Percentiles rank a stretch among this genome's conserved stretches.
Evolutionary conservation across 1,140 invertebrate genomes (phyloP).

Genomic region (Trichonephila inaurata): DNA sequence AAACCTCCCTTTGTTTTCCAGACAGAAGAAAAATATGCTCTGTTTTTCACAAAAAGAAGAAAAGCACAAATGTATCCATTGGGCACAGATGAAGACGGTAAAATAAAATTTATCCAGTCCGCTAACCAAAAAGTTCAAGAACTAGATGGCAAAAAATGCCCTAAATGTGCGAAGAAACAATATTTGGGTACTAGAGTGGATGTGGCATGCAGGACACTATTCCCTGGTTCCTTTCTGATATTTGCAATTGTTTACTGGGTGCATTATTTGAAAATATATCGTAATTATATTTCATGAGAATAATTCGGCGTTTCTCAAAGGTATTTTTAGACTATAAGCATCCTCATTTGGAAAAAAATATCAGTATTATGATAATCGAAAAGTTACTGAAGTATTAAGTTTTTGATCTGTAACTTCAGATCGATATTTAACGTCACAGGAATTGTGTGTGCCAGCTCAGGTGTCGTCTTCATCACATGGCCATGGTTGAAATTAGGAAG

Average conservation of each 20-base stretch:
- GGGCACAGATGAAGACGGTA: background rate
- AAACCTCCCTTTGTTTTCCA: background rate
- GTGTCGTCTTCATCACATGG: too few relatives aligned
- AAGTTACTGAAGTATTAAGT: too few relatives aligned
- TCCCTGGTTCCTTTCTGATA: slow-evolving; percentile 8
- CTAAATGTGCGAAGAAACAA: background rate
- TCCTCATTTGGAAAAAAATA: too few relatives aligned
- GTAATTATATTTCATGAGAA: background rate
- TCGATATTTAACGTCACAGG: too few relatives aligned
- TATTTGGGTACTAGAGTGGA: background rate
- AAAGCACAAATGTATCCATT: background rate
- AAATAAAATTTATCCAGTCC: background rate
- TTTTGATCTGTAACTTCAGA: too few relatives aligned
- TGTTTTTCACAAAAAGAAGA: background rate
- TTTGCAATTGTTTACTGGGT: slow-evolving; percentile 39
- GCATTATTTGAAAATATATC: slow-evolving; percentile 47
- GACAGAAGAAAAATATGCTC: background rate
- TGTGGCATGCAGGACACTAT: background rate
- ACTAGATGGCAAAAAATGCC: background rate
- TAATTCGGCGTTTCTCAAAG: background rate
- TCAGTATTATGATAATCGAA: too few relatives aligned
- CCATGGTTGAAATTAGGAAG: too few relatives aligned
- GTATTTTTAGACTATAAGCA: too few relatives aligned
- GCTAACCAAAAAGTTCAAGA: too few relatives aligned
- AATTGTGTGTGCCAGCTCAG: too few relatives aligned